phyloP scores from a whole-genome alignment of 2,888 invertebrate species.

The Megalurothrips usitatus region DNA sequence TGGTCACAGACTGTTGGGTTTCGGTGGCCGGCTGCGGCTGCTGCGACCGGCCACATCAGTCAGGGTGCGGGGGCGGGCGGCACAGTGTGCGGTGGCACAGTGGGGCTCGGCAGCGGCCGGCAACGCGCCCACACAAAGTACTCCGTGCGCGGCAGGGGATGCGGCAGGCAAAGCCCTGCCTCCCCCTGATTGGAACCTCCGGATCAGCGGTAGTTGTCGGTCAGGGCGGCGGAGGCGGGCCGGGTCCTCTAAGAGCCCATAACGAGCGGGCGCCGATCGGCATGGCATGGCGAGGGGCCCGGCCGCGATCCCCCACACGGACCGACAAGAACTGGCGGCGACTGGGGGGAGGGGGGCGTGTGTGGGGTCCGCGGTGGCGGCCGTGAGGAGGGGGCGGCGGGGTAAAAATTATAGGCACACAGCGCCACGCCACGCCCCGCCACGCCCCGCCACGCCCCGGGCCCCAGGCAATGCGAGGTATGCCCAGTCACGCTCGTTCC shows the following conservation, averaged over 20 bases:
- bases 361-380: neutral
- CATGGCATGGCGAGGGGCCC: too few species aligned
- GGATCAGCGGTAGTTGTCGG: neutral
- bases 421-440: neutral
- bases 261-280: too few species aligned
- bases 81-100: neutral
- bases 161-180: neutral
- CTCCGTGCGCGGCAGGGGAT: neutral
- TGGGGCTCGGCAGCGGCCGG: too few species aligned
- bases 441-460: neutral
- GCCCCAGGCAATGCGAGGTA: slow-evolving; percentile 2
- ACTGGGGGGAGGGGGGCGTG: neutral
- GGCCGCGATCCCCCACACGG: too few species aligned
- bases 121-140: neutral
- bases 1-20: too few species aligned
- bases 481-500: slow-evolving; percentile 21
- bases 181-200: neutral
- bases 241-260: too few species aligned
- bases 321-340: neutral
- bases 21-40: too few species aligned
- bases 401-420: slow-evolving; percentile 12
- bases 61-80: neutral
- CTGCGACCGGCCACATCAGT: neutral
- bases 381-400: neutral
- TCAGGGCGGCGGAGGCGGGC: too few species aligned